Base-by-base conservation (phyloP, 2,797 vertebrate genomes). In the Bryconaethiops microstoma region DNA sequence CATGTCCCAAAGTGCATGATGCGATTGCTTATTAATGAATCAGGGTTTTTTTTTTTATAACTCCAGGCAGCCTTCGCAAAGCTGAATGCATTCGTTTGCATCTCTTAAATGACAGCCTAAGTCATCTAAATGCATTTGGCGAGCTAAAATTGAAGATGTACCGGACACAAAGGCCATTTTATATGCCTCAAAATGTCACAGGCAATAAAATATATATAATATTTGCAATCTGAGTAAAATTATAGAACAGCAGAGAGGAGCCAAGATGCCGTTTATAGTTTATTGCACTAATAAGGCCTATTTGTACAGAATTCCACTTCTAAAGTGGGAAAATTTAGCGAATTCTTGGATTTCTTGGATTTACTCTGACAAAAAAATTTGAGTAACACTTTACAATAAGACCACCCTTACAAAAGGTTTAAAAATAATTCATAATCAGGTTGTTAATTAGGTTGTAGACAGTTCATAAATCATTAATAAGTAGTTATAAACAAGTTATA, bases 21-120 rank as follows among this genome's bases (percentile, higher is more conserved):
- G 54, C 54, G 72, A 79, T 84, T 55, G 72, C 76, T 80, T 72
- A 75, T 71, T 83, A 84, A 82, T 69, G 59, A 71, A 73, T 75
- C 19, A 21, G 65, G 64, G 23, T n/a, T n/a, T n/a, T 29, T 79
- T 63, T 81, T 70, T 77, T 59, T 74, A 54, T 57, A 65, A 48
- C 52, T 17, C n/a, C 35, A 76, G n/a, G n/a, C n/a, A n/a, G n/a
- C n/a, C n/a, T n/a, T n/a, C 65, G 40, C 71, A 35, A 13, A 21
- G 1, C 48, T 72, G 48, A 50, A n/a, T n/a, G n/a, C n/a, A 70
- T 50, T 23, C 1, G 45, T 52, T 54, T 25, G 7, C 48, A 54
- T 29, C 48, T 54, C 48, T 9, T 29, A 29, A 54, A 54, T 54
- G 50, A 72, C 63, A 65, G 40, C 7, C 14, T 25, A 71, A 25